These are phyloP conservation scores for Engystomops pustulosus DNA, from an alignment of 2,113 vertebrate species.

Conservation along the genomic window DNA sequence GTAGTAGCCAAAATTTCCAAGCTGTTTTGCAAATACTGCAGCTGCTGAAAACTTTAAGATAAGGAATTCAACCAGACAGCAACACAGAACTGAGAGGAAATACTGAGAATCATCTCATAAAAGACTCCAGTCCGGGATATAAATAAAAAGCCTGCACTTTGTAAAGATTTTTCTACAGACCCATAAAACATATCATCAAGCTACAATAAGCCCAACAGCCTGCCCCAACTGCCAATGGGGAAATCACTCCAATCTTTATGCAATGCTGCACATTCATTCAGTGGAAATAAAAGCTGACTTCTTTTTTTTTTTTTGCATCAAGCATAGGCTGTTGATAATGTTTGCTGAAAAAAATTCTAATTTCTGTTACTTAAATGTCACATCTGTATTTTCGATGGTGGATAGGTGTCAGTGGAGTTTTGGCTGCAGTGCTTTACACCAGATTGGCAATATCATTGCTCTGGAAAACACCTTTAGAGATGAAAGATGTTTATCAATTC, in stretches of 20 bases:
- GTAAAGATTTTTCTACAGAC: conserved; percentile 52
- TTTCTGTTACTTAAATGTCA: background rate
- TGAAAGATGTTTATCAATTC: too few relatives aligned
- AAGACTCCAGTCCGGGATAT: conserved; percentile 48
- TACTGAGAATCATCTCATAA: conserved; percentile 37
- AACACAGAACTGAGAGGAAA: conserved; percentile 35
- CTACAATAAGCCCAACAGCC: conserved; percentile 51
- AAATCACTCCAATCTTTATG: conserved; percentile 54
- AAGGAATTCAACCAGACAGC: conserved; percentile 48
- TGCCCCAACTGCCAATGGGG: conserved; percentile 55
- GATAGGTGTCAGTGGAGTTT: background rate
- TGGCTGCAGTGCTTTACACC: background rate
- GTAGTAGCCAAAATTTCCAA: conserved; percentile 57
- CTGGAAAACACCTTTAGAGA: too few relatives aligned
- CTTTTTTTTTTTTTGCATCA: conserved; percentile 44
- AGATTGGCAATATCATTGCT: too few relatives aligned
- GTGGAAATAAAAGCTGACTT: conserved; percentile 36
- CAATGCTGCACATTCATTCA: conserved; percentile 44
- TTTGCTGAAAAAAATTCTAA: conserved; percentile 9
- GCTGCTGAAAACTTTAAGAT: conserved; percentile 58
- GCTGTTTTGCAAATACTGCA: conserved; percentile 57
- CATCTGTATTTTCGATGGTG: conserved; percentile 11
- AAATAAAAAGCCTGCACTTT: conserved; percentile 43
- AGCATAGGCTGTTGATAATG: background rate
- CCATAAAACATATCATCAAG: conserved; percentile 58